Evolutionary conservation across 2,113 vertebrate species (phyloP), one percentile per base, ranked within the genome.

Genomic region (Carassius carassius): DNA sequence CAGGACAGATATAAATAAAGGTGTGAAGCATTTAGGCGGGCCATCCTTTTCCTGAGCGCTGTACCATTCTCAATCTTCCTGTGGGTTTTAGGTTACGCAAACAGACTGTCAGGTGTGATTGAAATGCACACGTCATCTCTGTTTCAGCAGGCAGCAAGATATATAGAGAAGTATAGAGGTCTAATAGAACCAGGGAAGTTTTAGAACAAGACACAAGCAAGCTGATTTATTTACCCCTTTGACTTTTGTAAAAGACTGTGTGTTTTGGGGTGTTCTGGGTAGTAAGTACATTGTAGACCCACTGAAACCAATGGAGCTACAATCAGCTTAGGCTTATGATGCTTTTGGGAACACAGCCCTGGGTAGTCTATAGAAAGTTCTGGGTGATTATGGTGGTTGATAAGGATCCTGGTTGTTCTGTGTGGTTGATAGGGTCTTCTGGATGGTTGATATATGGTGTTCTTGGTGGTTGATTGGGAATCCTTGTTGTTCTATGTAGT

Each of bases 11-110:
- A 49, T 69, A 32, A 81, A 67, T 51, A 54, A n/a, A 35, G 25
- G 51, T 29, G 51, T 62, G 32, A 23, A 37, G 16, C 7, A 25
- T 72, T 29, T n/a, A 49, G 78, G 56, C 8, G 19, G 54, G 54
- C 19, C 19, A 3, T 60, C 37, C 47, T 77, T 82, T 67, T 82
- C 73, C 73, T 51, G 78, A 35, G 10, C 19, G 25, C 23, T 47
- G 62, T 67, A 25, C 79, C 51, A 65, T 54, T 25, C 37, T 78
- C 56, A 5, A 6, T 44, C 65, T 21, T 67, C 54, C 25, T 44
- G 86, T 82, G 72, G 29, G 70, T 32, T 80, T 47, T 4, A 84
- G 81, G 76, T 84, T 76, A 85, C 14, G 14, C 78, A 84, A 69
- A 78, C 78, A 81, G 49, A 51, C 76, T 51, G 75, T 63, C 81